Conservation (phyloP, 2,888 invertebrate genomes). For the Heteromyza rotundicornis region DNA sequence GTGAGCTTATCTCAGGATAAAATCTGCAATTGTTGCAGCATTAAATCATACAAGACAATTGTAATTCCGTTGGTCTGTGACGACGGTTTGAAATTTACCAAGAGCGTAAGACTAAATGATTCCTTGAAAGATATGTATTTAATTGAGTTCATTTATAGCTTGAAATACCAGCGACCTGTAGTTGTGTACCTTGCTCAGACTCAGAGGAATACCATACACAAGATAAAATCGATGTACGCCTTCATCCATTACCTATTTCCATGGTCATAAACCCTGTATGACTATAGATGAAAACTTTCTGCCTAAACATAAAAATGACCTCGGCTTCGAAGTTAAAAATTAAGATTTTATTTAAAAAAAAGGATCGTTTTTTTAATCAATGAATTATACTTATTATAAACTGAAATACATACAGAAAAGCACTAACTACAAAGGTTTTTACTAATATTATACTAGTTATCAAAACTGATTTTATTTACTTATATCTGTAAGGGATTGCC, state of each 20-base stretch:
- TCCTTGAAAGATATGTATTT: constrained; percentile 14
- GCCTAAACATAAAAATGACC: too few relatives aligned
- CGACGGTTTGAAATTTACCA: constrained; percentile 55
- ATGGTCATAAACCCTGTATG: too few relatives aligned
- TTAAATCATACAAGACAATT: constrained; percentile 52
- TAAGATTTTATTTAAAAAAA: too few relatives aligned
- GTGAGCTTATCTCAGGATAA: constrained; percentile 69
- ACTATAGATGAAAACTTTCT: too few relatives aligned
- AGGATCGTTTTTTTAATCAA: too few relatives aligned
- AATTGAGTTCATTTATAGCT: constrained; percentile 36
- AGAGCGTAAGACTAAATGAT: constrained; percentile 32
- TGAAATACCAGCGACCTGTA: constrained; percentile 53
- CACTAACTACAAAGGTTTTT: too few relatives aligned
- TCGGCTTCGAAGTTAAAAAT: too few relatives aligned
- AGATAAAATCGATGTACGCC: constrained; percentile 33
- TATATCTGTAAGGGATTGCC: too few relatives aligned
- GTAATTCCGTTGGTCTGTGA: constrained; percentile 62
- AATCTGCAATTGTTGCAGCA: constrained; percentile 68
- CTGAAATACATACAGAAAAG: too few relatives aligned
- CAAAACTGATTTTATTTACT: too few relatives aligned
- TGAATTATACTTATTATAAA: too few relatives aligned
- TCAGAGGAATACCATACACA: constrained; percentile 31
- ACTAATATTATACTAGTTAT: too few relatives aligned
- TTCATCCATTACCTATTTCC: constrained; percentile 18
- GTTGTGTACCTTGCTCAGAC: constrained; percentile 49